Evolutionary conservation across 92 coral and sea anemone genomes (phyloP), one percentile per base, ranked within the genome.

Genomic region (Scolanthus callimorphus): DNA sequence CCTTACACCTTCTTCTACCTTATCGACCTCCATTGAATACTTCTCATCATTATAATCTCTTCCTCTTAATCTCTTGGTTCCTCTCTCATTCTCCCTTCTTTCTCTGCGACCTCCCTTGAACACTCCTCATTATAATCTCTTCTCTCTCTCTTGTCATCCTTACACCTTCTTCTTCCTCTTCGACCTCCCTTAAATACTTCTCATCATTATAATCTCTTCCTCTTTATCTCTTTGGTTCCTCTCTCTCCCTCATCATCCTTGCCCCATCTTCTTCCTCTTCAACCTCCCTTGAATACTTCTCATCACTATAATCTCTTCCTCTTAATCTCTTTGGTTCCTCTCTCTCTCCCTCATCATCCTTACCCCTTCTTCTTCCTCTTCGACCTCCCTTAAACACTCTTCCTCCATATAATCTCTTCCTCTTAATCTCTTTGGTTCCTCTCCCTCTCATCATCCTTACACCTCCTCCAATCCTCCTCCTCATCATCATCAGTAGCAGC

Each of bases 181-280:
- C 15, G 41, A 34, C 6, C 41, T 6, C 41, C 41, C 15, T 6
- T 34, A 34, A 34, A 34, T 34, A 34, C 15, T 34, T 34, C 8
- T 6, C 41, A 6, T 34, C 15, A 34, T 34, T 34, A 6, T 34
- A 6, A 15, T 34, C 8, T 34, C 41, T 34, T 6, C 15, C 6
- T 34, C 15, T 6, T 34, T 34, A 34, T 6, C 41, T 34, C 15
- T 34, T 34, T 6, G 41, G 41, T 6, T 34, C 8, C 8, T 34
- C 41, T 6, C 15, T 15, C 6, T 34, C 15, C 15, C 8, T 6
- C 15, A 34, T 15, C 41, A 34, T 34, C 41, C 15, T 34, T 34
- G n/a, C n/a, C n/a, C 41, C 41, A 34, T 34, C 41, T 34, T 34
- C 41, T 34, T 34, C 41, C n/a, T n/a, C n/a, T n/a, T n/a, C n/a